Base-by-base conservation (phyloP, 2,797 vertebrate species). In the Hafferia zeledoni region DNA sequence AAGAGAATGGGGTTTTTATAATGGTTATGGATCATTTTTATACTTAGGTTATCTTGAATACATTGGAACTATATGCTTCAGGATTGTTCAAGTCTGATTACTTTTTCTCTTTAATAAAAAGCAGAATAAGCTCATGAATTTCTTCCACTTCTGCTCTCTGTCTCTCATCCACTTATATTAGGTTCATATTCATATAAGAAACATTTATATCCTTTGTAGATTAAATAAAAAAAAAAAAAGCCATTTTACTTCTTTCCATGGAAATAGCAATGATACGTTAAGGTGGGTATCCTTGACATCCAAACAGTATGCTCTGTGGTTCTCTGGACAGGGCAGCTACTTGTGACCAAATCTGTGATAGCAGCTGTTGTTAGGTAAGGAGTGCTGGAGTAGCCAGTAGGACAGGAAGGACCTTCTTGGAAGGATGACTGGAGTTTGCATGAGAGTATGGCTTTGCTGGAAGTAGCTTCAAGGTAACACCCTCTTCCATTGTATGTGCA, bases 1-100 rank as follows among this genome's bases (percentile, higher is more conserved):
- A 83, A 83, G 33, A 85, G 60, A 87, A 67, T 22, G 59, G 5
- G 7, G 0, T 27, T 91, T 94, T 78, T 33, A 53, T 69, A 89
- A 57, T 41, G 50, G 77, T 47, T 82, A 80, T 88, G 78, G 44
- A 89, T 95, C 30, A 89, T 85, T 94, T 94, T 90, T 90, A 74
- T 76, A 47, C 64, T 72, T 86, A 11, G 0, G 8, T 80, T 94
- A 52, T 80, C 74, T 82, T 56, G 79, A 85, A 49, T 67, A 67
- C 5, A 3, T 61, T 72, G 68, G 50, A 39, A 8, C 10, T 55
- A 13, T 68, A 57, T 37, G 33, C 33, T 86, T 86, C 69, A 86
- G 65, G 43, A 61, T 25, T 76, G n/a, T 70, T 25, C 20, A 67
- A 81, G 22, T 89, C 49, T 57, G 59, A 83, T 92, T 53, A 30